These are phyloP conservation scores for Ornithoptera alexandrae DNA, from an alignment of 2,888 invertebrate genomes.

Conservation along the genomic window DNA sequence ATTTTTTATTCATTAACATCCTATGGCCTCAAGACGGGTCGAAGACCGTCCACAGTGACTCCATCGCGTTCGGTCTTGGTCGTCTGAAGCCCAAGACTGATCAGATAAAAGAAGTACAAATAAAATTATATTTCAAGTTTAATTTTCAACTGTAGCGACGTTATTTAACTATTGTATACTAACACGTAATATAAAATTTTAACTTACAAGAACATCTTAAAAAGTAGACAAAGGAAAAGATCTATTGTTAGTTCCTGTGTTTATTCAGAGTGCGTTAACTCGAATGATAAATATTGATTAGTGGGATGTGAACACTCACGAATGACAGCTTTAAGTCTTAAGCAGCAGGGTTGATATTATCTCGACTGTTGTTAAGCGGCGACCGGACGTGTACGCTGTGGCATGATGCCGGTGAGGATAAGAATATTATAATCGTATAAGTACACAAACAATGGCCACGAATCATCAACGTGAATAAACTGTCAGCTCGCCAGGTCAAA, in stretches of 20 bases:
- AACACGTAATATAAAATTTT: too few relatives aligned
- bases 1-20: too few relatives aligned
- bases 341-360: neutral
- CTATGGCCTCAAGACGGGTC: too few relatives aligned
- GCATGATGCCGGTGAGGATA: constrained; percentile 8
- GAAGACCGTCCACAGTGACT: too few relatives aligned
- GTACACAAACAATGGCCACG: constrained; percentile 6
- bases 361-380: neutral
- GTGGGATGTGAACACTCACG: neutral
- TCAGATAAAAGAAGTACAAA: too few relatives aligned
- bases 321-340: constrained; percentile 1
- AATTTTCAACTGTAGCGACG: too few relatives aligned
- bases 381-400: constrained; percentile 22
- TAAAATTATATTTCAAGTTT: too few relatives aligned
- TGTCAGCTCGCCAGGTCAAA: too few relatives aligned
- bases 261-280: constrained; percentile 13
- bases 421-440: constrained; percentile 1
- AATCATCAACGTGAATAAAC: neutral
- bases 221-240: neutral
- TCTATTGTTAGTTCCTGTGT: constrained; percentile 16
- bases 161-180: too few relatives aligned
- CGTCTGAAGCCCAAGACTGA: too few relatives aligned
- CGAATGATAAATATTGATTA: constrained; percentile 21
- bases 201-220: too few relatives aligned
- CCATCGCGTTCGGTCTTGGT: too few relatives aligned